Conservation (phyloP, 2,888 invertebrate species). For the Neuroscelio doddi region DNA sequence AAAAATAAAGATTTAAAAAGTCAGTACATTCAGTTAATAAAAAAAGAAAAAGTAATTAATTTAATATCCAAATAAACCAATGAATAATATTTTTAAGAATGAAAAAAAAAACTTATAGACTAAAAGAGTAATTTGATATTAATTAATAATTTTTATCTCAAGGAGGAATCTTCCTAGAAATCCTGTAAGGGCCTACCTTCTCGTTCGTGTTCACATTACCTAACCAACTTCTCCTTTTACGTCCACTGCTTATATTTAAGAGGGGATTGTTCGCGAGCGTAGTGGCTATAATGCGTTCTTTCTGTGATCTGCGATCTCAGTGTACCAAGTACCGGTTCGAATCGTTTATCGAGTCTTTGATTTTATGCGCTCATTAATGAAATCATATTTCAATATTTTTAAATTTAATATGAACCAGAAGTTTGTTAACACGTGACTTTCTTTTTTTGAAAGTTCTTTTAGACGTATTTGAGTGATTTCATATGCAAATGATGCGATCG, state of each 20-base stretch:
- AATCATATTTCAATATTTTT: too few species aligned
- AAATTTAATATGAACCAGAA: neutral
- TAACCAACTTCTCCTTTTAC: conserved; percentile 64
- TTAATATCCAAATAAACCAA: too few species aligned
- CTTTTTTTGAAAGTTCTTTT: neutral
- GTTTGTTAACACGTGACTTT: neutral
- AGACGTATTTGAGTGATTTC: conserved; percentile 19
- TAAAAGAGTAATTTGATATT: too few species aligned
- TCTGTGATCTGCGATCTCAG: conserved; percentile 70
- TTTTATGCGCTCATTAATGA: neutral
- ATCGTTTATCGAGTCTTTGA: conserved; percentile 17
- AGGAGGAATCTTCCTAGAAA: conserved; percentile 13
- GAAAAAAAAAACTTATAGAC: too few species aligned
- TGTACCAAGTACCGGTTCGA: conserved; percentile 56
- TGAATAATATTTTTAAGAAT: too few species aligned
- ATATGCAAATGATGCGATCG: conserved; percentile 33
- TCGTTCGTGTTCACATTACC: conserved; percentile 54
- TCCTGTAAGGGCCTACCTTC: conserved; percentile 47
- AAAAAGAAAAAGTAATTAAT: too few species aligned
- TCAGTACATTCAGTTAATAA: too few species aligned
- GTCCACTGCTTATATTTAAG: conserved; percentile 52
- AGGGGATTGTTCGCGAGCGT: conserved; percentile 55
- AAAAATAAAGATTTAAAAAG: too few species aligned
- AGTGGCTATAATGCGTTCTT: conserved; percentile 53
- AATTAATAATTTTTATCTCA: conserved; percentile 24